Base-by-base conservation (phyloP, 2,797 vertebrate species). In the Nannoperca australis region DNA sequence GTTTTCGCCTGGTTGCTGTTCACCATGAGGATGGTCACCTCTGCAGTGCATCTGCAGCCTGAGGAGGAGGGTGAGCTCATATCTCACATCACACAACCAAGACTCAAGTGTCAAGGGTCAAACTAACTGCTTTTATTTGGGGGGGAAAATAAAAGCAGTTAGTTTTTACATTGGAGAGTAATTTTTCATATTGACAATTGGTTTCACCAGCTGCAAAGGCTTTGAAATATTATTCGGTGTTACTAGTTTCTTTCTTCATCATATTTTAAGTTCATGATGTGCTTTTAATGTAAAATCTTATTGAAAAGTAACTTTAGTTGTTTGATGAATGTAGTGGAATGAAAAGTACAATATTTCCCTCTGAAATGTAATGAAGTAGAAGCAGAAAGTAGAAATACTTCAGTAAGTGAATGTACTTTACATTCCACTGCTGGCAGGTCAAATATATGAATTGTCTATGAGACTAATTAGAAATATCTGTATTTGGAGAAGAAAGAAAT, bases 31-130 rank as follows among this genome's bases (percentile, higher is more conserved):
- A 89, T 42, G 64, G 79, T 86, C 68, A 76, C 78, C 40, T 86
- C 85, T 3, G 82, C 85, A 4, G 88, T 79, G 8, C 78, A 89
- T 80, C 76, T 93, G 79, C 85, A 92, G 27, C 53, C 81, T 0
- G 83, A 85, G 76, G 85, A 91, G 65, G 85, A 92, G 40, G 92
- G 93, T 95, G 81, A 94, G 93, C 62, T 70, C 63, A 49, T 54
- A 69, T 44, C 47, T 44, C 63, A 3, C 62, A 76, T 38, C 44
- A 44, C 69, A 59, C 68, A 18, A n/a, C 56, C 45, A 4, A 6
- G 27, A 38, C 50, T 8, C 2, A 75, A 55, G 27, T 40, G 73
- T 54, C 40, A 68, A 56, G 27, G 64, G 74, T 79, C 62, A 71
- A 63, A 75, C 38, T 11, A 15, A 58, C 10, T 34, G 27, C 17